Evolutionary conservation across 2,888 invertebrate genomes (phyloP).

Genomic region (Carterocephalus palaemon): DNA sequence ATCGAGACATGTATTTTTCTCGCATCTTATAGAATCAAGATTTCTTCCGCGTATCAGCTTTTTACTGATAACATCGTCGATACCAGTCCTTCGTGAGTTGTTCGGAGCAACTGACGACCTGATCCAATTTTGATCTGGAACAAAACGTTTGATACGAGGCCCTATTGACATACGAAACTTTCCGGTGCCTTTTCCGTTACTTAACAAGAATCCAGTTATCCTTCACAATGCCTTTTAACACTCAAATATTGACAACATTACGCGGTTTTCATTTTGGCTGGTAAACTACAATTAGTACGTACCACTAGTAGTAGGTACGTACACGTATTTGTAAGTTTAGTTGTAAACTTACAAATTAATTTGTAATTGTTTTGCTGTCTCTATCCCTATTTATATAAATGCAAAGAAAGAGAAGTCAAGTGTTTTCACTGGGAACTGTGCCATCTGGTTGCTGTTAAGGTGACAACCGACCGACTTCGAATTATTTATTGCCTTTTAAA

Average conservation of each 20-base stretch:
- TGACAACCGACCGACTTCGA: slow-evolving; percentile 54
- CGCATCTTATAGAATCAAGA: slow-evolving; percentile 52
- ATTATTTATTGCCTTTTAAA: slow-evolving; percentile 56
- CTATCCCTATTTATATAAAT: slow-evolving; percentile 1
- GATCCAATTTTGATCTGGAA: slow-evolving; percentile 52
- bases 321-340: too few species aligned
- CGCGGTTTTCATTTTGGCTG: too few species aligned
- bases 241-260: slow-evolving; percentile 14
- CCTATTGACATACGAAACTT: slow-evolving; percentile 24
- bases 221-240: slow-evolving; percentile 6
- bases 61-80: slow-evolving; percentile 44
- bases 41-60: slow-evolving; percentile 61
- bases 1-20: slow-evolving; percentile 64
- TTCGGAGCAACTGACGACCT: slow-evolving; percentile 48
- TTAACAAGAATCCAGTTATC: slow-evolving; percentile 19
- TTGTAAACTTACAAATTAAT: slow-evolving; percentile 22
- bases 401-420: slow-evolving; percentile 37
- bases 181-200: neutral
- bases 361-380: slow-evolving; percentile 5
- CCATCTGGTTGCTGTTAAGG: slow-evolving; percentile 59
- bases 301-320: slow-evolving; percentile 13
- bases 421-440: slow-evolving; percentile 61
- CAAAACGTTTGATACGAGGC: slow-evolving; percentile 36
- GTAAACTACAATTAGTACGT: too few species aligned
- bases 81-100: slow-evolving; percentile 54